Evolutionary conservation across 2,888 invertebrate species (phyloP), one percentile per base, ranked within the genome.

Genomic region (Orchesella flavescens): DNA sequence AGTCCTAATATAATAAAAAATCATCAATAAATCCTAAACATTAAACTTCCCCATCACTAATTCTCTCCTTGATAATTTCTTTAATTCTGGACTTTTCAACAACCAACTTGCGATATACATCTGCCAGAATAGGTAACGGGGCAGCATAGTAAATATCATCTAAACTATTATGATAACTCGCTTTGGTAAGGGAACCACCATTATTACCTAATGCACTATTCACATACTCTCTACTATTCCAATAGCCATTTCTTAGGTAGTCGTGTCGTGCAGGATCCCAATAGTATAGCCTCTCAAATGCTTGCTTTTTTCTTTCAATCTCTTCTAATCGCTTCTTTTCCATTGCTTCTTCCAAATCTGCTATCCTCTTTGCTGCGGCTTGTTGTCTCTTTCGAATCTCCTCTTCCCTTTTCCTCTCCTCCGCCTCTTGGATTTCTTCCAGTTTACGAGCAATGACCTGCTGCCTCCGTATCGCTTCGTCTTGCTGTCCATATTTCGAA

Each of bases 171-270:
- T 23, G 21, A 57, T 19, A 72, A 43, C 61, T 59, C 34, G 44
- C 34, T 34, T 34, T 34, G 3, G 34, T 34, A 34, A 34, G 34
- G 34, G 34, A 2, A 34, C 34, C 34, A 34, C 79, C 1, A 23
- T 46, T 57, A 12, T 66, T 61, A 7, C 44, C 80, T 57, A 87
- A 61, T 9, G 87, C 86, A 74, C 82, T 74, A n/a, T 85, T 85
- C 13, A 88, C 88, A 63, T 88, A 88, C 1, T 88, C 88, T 53
- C 86, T 57, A 57, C 86, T 86, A 55, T 87, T 86, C 87, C 88
- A 88, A 0, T 77, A 74, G 2, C 73, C 65, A 34, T 43, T 43
- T 77, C 69, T 44, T 44, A 46, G 34, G 21, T 21, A 61, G 9
- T 81, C 80, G 5, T 61, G 53, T 21, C 71, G 24, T n/a, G 57